Conservation (phyloP, 2,797 vertebrate genomes). For the Threskiornis aethiopicus region DNA sequence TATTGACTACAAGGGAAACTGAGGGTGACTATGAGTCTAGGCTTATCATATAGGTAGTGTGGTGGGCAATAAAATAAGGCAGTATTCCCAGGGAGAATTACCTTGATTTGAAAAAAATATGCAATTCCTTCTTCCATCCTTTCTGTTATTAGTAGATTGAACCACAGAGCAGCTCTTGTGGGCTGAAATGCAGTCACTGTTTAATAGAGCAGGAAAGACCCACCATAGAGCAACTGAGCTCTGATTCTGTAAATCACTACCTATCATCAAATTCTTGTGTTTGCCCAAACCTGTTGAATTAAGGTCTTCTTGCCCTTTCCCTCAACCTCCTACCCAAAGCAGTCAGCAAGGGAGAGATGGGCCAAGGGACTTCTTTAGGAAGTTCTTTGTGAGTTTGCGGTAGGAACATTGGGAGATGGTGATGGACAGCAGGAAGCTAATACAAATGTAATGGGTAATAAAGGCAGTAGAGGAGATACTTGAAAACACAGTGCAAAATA, state of each 20-base stretch:
- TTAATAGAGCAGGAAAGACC: not conserved
- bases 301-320: not conserved
- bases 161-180: not conserved
- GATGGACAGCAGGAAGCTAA: not conserved
- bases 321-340: not conserved
- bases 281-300: not conserved
- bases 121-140: not conserved
- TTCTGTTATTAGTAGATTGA: not conserved
- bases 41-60: not conserved
- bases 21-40: not conserved
- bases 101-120: not conserved
- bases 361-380: not conserved
- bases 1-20: not conserved
- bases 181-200: not conserved
- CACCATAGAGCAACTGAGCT: not conserved
- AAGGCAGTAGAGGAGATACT: not conserved
- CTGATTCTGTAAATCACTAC: not conserved
- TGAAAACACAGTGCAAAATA: not conserved
- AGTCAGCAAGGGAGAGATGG: not conserved
- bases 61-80: not conserved
- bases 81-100: not conserved
- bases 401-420: too few species aligned
- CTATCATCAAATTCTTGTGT: not conserved
- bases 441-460: not conserved
- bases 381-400: not conserved